phyloP scores from a whole-genome alignment of 2,888 invertebrate genomes.

The Euplexia lucipara region DNA sequence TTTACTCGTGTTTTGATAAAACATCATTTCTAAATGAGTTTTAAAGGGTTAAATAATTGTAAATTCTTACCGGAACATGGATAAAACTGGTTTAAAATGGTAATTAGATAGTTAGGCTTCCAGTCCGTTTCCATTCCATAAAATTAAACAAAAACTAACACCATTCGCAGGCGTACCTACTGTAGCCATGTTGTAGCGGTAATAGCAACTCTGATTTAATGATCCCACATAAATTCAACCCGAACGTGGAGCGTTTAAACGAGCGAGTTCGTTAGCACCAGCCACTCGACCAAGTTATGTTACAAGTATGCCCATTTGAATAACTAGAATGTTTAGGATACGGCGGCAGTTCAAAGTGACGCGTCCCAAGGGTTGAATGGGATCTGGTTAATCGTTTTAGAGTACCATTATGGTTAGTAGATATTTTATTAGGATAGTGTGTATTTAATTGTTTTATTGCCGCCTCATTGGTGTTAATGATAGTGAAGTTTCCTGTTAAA shows the following conservation, averaged over 20 bases:
- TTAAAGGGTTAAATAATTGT: too few species aligned
- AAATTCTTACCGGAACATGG: too few species aligned
- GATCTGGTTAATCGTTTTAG: conserved; percentile 47
- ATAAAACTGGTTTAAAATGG: not conserved
- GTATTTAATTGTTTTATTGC: conserved; percentile 47
- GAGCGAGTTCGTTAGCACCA: conserved; percentile 46
- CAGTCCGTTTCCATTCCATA: not conserved
- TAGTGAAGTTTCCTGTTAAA: conserved; percentile 7
- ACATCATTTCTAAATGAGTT: too few species aligned
- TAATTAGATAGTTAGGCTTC: not conserved
- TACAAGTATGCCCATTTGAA: conserved; percentile 38
- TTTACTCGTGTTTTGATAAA: too few species aligned
- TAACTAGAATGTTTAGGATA: conserved; percentile 35
- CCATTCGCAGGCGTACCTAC: conserved; percentile 26
- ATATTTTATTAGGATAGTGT: conserved; percentile 41
- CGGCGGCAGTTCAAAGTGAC: conserved; percentile 12
- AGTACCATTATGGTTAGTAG: conserved; percentile 27
- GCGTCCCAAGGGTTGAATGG: conserved; percentile 38
- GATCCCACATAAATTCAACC: conserved; percentile 75
- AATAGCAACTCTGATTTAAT: conserved; percentile 77
- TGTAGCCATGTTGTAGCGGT: conserved; percentile 58
- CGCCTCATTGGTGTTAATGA: conserved; percentile 25
- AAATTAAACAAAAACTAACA: conserved; percentile 33
- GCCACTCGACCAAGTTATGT: conserved; percentile 42
- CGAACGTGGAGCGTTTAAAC: conserved; percentile 59